Conservation (phyloP, 1,140 invertebrate species). For the Bombus confusus region DNA sequence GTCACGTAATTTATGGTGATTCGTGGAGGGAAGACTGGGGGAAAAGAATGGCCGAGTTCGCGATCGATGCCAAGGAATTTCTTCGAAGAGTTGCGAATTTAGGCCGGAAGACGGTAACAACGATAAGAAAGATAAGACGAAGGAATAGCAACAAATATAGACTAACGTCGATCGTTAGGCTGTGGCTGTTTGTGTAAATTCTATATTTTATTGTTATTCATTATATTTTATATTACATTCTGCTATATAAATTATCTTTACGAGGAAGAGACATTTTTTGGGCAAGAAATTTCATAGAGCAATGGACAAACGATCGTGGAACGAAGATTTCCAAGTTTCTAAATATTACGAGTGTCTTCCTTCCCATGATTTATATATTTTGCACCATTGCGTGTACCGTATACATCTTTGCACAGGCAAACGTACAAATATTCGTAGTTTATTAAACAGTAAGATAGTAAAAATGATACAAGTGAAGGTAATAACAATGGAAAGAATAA, state of each 20-base stretch:
- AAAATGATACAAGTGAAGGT: background rate
- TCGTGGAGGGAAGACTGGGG: background rate
- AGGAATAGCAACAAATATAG: background rate
- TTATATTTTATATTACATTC: no score
- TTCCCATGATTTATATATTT: no score
- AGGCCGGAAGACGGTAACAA: no score
- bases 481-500: background rate
- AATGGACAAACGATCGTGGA: accelerated
- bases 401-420: no score
- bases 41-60: background rate
- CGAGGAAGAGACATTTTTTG: background rate
- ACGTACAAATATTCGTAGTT: no score
- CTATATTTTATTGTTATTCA: no score
- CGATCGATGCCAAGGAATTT: background rate
- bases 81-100: background rate
- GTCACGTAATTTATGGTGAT: background rate
- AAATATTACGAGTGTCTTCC: no score
- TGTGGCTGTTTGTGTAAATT: background rate
- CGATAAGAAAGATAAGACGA: background rate
- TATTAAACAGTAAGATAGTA: no score
- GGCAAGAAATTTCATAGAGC: background rate
- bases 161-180: background rate
- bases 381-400: no score
- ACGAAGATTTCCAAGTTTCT: background rate
- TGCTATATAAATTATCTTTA: no score